Base-by-base conservation (phyloP, 2,113 vertebrate species). In the Ivindomyrus marchei region DNA sequence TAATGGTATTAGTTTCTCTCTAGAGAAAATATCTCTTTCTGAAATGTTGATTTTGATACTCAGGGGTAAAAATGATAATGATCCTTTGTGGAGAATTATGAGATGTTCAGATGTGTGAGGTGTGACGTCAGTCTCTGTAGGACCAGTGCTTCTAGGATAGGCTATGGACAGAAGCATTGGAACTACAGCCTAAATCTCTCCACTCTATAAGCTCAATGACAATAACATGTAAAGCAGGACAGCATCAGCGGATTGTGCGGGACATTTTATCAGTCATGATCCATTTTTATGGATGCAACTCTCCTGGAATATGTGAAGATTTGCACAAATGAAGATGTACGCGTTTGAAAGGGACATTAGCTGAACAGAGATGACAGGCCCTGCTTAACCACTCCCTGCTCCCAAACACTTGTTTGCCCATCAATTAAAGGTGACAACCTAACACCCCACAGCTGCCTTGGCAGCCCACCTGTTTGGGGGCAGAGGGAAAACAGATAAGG, bases 391-490 rank as follows among this genome's bases (percentile, higher is more conserved):
- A 89, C 88, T 53, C 74, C 66, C 89, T 88, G 87, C 45, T 90
- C 62, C 47, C 36, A 88, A 91, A 88, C 92, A 93, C 92, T 88
- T 91, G 90, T 91, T 80, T 52, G n/a, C 21, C 90, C 77, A 91
- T 93, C 92, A 92, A 52, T 93, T 93, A 91, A 27, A 52, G 85
- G 15, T 66, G 49, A 70, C 8, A 19, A 45, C 89, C 90, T 86
- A 91, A 92, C 90, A 91, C 62, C 89, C 90, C 53, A 56, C 92
- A 92, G 93, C 93, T 94, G 92, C 90, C 66, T 53, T 7, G 27
- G 66, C 90, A 87, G 66, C 90, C 86, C 90, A 93, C 92, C 90
- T 91, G 91, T 89, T 77, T 21, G n/a, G 45, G 21, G 84, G 46
- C 45, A 24, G 36, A 15, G 36, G 87, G 17, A 45, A 45, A 8